phyloP scores from a whole-genome alignment of 2,797 vertebrate genomes.

The Phalloptychus januarius region DNA sequence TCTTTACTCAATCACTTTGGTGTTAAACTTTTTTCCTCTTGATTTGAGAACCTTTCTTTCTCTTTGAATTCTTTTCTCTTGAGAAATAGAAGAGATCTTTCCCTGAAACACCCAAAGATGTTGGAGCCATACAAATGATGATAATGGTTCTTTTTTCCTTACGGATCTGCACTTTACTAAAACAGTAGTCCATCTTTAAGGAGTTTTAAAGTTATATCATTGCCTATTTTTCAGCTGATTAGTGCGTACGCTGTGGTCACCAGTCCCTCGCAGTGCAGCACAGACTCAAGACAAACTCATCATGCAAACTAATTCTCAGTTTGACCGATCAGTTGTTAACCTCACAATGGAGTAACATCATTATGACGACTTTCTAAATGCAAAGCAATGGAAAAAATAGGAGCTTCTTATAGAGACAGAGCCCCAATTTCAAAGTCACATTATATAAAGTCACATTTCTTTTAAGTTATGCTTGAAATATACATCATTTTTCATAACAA shows the following conservation, averaged over 20 bases:
- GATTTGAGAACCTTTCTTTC: slow-evolving; percentile 69
- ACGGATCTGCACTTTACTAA: neutral
- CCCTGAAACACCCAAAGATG: slow-evolving; percentile 60
- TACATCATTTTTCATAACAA: too few species aligned
- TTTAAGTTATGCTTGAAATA: too few species aligned
- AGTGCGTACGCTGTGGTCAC: neutral
- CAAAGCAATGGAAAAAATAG: too few species aligned
- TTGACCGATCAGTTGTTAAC: too few species aligned
- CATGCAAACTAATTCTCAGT: too few species aligned
- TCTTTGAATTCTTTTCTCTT: slow-evolving; percentile 71
- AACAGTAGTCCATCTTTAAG: neutral
- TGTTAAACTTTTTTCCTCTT: slow-evolving; percentile 67
- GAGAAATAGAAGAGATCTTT: slow-evolving; percentile 42
- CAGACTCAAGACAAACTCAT: neutral
- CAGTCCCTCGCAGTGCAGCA: neutral
- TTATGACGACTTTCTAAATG: too few species aligned
- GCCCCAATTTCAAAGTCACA: too few species aligned
- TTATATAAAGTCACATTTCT: too few species aligned
- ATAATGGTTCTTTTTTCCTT: neutral
- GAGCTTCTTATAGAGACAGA: too few species aligned
- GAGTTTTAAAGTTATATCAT: slow-evolving; percentile 22
- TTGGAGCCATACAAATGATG: slow-evolving; percentile 30
- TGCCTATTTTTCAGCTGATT: too few species aligned
- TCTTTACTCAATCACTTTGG: slow-evolving; percentile 23
- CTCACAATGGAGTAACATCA: too few species aligned